Conservation (phyloP, 2,888 invertebrate species). For the Eupithecia abbreviata region DNA sequence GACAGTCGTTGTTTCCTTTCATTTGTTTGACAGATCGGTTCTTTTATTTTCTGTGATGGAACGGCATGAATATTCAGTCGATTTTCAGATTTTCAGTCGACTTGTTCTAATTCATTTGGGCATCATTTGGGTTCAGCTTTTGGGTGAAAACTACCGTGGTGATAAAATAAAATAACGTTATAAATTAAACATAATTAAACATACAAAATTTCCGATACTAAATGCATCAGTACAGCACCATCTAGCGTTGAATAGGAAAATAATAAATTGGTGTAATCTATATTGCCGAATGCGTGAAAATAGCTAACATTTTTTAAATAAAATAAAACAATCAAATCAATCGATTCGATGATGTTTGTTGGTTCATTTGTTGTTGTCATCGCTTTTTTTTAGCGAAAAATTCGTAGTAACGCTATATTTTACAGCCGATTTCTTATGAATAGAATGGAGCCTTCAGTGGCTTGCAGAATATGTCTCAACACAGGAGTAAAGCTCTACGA, state of each 20-base stretch:
- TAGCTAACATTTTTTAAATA: neutral
- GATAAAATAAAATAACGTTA: too few species aligned
- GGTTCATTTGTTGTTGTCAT: neutral
- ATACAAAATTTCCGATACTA: too few species aligned
- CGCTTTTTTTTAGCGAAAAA: neutral
- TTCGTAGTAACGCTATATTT: neutral
- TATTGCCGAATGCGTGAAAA: neutral
- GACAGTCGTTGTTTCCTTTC: conserved; percentile 17
- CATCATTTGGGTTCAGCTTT: too few species aligned
- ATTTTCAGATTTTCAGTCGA: neutral
- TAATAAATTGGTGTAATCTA: neutral
- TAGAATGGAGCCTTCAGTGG: conserved; percentile 57
- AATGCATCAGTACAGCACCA: neutral
- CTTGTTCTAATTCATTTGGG: neutral
- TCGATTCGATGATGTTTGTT: neutral
- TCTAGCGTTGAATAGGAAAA: neutral
- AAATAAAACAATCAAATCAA: neutral
- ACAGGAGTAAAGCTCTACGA: conserved; percentile 64
- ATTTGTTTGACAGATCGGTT: conserved; percentile 20
- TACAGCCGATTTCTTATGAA: neutral
- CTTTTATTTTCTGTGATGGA: conserved; percentile 20
- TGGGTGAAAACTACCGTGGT: too few species aligned
- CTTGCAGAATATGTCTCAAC: conserved; percentile 61
- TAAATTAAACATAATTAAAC: too few species aligned
- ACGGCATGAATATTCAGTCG: neutral